Evolutionary conservation across 2,113 vertebrate species (phyloP).

Genomic region (Macquaria ambigua): DNA sequence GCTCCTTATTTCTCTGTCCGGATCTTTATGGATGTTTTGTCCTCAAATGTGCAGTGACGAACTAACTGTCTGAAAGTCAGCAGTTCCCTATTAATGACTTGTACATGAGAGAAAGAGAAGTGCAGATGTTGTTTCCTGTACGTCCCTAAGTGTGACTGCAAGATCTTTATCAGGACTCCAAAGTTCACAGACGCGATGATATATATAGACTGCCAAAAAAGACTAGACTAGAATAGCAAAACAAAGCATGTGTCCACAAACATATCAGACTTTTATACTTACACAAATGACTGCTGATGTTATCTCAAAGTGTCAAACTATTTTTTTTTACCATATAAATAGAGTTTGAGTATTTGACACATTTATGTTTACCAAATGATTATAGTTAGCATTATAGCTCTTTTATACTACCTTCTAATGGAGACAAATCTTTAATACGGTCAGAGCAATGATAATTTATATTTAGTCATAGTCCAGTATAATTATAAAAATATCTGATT

Average conservation of each 20-base stretch:
- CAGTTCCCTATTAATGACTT: not conserved
- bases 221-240: not conserved
- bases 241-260: too few relatives aligned
- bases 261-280: not conserved
- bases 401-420: not conserved
- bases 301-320: not conserved
- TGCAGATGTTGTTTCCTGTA: conserved; percentile 56
- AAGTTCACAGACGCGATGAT: not conserved
- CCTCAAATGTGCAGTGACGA: not conserved
- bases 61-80: not conserved
- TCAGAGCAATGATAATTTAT: not conserved
- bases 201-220: not conserved
- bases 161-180: conserved; percentile 64
- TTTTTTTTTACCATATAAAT: not conserved
- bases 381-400: not conserved
- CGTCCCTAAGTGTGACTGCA: not conserved
- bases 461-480: too few relatives aligned
- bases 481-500: not conserved
- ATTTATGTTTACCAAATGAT: not conserved
- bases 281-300: too few relatives aligned
- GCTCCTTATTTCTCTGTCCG: not conserved
- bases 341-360: not conserved
- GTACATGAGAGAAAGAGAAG: conserved; percentile 8
- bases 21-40: not conserved
- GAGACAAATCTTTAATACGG: not conserved